Evolutionary conservation across 1,140 invertebrate species (phyloP), one percentile per base, ranked within the genome.

Genomic region (Gonioctena quinquepunctata): DNA sequence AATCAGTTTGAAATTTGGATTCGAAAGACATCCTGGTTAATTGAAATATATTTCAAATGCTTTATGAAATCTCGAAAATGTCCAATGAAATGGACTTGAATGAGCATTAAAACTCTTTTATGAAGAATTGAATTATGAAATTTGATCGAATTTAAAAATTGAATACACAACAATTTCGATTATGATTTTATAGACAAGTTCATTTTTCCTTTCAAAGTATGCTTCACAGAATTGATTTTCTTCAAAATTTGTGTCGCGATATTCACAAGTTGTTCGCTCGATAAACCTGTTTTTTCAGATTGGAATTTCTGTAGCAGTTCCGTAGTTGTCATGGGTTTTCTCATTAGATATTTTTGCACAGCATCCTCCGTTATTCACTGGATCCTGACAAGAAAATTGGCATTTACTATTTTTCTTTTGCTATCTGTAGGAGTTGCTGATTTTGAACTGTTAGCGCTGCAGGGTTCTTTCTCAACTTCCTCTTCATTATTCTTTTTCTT

Each of bases 301-400:
- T 96, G 96, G 84, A 98, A 97, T 84, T 98, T 98, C 50, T 96
- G 93, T 4, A 98, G 82, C 13, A 99, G 83, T 81, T 98, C 96
- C 0, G 94, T 97, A 0, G 96, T 93, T 0, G 96, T 98, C 92
- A 98, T 97, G 1, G 96, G 96, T 80, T 98, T 98, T 0, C 97
- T 88, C 77, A 93, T 93, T n/a, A 99, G 85, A 83, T 98, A 99
- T n/a, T 96, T 87, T 18, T 95, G 86, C 3, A 99, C 95, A 1
- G 95, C 92, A 75, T 98, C 96, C 83, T 99, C 96, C 2, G 93
- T 95, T 16, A 97, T 95, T 19, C 86, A 79, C 3, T 86, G 78
- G 73, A 77, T 76, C 63, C 74, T n/a, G n/a, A n/a, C n/a, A 4
- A 72, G 71, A 50, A 76, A 48, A n/a, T 73, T 72, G 70, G 82